These are phyloP conservation scores for Acanthis flammea DNA, from an alignment of 2,797 vertebrate species.

Conservation along the genomic window DNA sequence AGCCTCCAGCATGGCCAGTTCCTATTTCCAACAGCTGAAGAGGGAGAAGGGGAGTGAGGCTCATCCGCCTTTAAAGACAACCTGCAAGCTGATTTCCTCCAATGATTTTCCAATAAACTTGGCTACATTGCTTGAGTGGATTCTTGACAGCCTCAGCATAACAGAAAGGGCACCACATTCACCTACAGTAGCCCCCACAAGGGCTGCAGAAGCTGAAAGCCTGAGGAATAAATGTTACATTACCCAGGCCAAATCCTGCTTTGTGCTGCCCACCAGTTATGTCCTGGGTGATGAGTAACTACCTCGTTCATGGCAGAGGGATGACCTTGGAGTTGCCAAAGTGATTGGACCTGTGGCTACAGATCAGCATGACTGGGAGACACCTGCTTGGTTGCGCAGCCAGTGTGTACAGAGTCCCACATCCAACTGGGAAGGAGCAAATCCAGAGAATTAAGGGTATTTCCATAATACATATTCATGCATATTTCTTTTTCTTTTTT, in stretches of 20 bases:
- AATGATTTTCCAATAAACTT: slow-evolving; percentile 51
- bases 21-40: background rate
- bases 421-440: background rate
- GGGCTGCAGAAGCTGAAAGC: background rate
- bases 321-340: background rate
- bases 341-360: background rate
- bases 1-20: background rate
- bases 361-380: background rate
- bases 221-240: background rate
- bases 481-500: background rate
- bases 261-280: background rate
- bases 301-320: background rate
- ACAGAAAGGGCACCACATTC: slow-evolving; percentile 13
- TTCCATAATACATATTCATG: background rate
- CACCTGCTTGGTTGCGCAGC: background rate
- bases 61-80: background rate
- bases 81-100: slow-evolving; percentile 2
- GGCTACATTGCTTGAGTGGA: background rate
- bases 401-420: background rate
- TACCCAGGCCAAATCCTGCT: background rate
- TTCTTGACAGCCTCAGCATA: slow-evolving; percentile 39
- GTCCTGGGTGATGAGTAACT: background rate
- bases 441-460: background rate
- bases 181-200: background rate
- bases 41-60: background rate